These are phyloP conservation scores for Polylopha cassiicola DNA, from an alignment of 2,888 invertebrate species.

Conservation along the genomic window DNA sequence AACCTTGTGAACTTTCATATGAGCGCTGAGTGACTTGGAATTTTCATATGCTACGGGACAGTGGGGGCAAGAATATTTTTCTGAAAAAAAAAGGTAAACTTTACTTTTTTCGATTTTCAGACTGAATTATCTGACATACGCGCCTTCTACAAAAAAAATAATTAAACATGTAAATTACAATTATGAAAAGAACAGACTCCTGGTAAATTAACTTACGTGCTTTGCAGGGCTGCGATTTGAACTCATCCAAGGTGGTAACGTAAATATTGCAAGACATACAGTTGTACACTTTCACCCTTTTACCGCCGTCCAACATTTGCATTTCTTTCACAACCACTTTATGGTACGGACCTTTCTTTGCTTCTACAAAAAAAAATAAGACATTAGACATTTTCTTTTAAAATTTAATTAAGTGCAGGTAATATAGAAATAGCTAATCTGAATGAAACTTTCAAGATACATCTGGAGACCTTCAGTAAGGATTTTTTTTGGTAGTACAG, in stretches of 20 bases:
- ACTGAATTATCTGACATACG: no score
- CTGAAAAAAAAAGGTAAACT: conserved; percentile 40
- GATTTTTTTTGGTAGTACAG: no score
- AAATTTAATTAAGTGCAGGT: no score
- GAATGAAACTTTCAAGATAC: no score
- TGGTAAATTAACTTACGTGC: conserved; percentile 40
- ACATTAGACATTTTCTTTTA: no score
- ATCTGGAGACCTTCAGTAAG: no score
- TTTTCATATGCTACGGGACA: conserved; percentile 71
- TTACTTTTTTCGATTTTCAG: no score
- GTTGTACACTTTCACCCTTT: conserved; percentile 48
- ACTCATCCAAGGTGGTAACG: conserved; percentile 48
- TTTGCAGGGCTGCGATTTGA: conserved; percentile 56
- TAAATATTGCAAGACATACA: conserved; percentile 54
- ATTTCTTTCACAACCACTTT: conserved; percentile 56
- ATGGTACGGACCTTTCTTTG: conserved; percentile 45
- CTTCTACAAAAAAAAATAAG: no score
- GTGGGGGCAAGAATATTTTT: conserved; percentile 62
- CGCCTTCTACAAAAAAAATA: neutral
- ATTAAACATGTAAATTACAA: neutral
- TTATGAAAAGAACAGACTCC: neutral
- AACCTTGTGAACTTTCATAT: conserved; percentile 77
- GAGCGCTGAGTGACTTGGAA: conserved; percentile 76
- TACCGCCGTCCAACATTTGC: conserved; percentile 37
- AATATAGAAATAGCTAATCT: no score